Percentiles rank a stretch among this genome's conserved stretches.
Conservation (phyloP, 2,888 invertebrate genomes). For the Fissipunctia ypsillon region DNA sequence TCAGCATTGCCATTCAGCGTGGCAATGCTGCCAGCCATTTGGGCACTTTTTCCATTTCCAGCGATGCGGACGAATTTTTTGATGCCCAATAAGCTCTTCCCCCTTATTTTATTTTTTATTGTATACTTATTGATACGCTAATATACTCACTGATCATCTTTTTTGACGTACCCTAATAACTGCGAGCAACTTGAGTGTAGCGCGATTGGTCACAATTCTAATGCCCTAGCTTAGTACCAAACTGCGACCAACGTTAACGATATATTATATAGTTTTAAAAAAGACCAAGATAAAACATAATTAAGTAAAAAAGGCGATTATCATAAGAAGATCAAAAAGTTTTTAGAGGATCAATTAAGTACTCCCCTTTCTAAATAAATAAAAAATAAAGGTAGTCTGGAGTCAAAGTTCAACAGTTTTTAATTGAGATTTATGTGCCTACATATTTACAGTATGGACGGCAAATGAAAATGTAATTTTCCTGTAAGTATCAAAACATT, state of each 20-base stretch:
- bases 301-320: neutral
- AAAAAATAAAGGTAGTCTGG: neutral
- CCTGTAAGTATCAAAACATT: slow-evolving; percentile 77
- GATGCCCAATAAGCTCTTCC: too few species aligned
- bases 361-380: neutral
- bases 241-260: neutral
- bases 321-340: neutral
- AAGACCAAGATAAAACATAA: neutral
- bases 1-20: too few species aligned
- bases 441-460: slow-evolving; percentile 59
- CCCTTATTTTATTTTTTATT: too few species aligned
- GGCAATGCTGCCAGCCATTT: too few species aligned
- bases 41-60: too few species aligned
- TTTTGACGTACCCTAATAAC: neutral
- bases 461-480: slow-evolving; percentile 74
- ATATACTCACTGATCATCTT: neutral
- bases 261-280: neutral
- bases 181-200: neutral
- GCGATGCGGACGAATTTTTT: too few species aligned
- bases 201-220: neutral
- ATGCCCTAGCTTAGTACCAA: neutral
- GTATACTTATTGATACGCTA: too few species aligned
- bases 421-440: slow-evolving; percentile 71
- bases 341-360: neutral
- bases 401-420: slow-evolving; percentile 13